Conservation (phyloP, 1,140 invertebrate species). For the Eurytemora carolleeae region DNA sequence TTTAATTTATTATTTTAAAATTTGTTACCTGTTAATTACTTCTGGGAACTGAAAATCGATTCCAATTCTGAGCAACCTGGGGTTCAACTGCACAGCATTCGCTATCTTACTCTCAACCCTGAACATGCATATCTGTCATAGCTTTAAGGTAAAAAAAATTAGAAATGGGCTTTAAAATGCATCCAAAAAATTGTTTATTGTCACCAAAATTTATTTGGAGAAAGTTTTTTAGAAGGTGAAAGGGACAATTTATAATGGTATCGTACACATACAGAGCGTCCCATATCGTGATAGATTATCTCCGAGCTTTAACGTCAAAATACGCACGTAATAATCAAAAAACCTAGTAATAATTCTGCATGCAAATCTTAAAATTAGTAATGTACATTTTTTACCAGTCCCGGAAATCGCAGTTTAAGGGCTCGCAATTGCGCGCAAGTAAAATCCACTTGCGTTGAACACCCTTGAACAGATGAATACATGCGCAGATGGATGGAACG, state of each 20-base stretch:
- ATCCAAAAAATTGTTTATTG: not conserved
- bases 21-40: not conserved
- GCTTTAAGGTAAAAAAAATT: no score
- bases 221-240: no score
- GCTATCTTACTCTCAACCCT: constrained; percentile 5
- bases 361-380: not conserved
- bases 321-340: not conserved
- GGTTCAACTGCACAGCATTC: constrained; percentile 9
- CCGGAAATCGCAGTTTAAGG: no score
- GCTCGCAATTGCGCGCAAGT: no score
- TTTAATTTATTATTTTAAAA: no score
- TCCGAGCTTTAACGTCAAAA: not conserved
- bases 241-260: no score
- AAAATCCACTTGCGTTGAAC: no score
- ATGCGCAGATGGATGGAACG: not conserved
- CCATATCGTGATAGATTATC: no score
- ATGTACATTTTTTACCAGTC: not conserved
- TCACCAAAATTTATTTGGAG: not conserved
- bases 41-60: constrained; percentile 8
- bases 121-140: no score
- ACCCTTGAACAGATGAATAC: not conserved
- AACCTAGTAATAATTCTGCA: not conserved
- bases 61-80: constrained; percentile 8
- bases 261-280: no score
- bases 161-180: not conserved